A percentile compares a stretch with the other conserved stretches of the same genome.
Conservation (phyloP, 2,797 vertebrate genomes). For the Chaetodon trifasciatus region DNA sequence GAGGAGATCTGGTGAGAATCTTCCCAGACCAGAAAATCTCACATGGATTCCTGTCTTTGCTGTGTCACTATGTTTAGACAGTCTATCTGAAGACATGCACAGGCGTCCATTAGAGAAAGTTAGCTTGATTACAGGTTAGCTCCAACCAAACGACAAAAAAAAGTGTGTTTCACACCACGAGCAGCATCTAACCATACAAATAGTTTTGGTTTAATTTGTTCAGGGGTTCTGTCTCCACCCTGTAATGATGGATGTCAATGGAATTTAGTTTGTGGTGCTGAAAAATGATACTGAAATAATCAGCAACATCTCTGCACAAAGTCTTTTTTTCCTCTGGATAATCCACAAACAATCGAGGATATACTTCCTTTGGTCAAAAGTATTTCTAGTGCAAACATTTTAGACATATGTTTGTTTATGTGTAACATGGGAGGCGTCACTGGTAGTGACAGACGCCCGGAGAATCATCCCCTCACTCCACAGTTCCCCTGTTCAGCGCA, state of each 20-base stretch:
- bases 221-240: neutral
- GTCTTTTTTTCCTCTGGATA: constrained; percentile 9
- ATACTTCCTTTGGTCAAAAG: neutral
- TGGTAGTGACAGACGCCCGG: too few species aligned
- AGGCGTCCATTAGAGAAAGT: constrained; percentile 6
- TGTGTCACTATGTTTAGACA: constrained; percentile 19
- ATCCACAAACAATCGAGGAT: neutral
- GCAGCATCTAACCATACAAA: constrained; percentile 6
- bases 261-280: constrained; percentile 19
- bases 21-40: constrained; percentile 36
- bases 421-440: neutral
- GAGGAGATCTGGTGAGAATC: constrained; percentile 51
- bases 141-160: neutral
- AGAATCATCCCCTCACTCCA: too few species aligned
- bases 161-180: neutral
- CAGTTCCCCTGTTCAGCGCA: too few species aligned
- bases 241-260: constrained; percentile 28
- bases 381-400: neutral
- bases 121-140: constrained; percentile 16
- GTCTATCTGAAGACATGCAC: constrained; percentile 21
- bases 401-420: neutral
- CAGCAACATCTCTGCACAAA: neutral
- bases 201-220: constrained; percentile 34
- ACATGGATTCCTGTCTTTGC: constrained; percentile 35
- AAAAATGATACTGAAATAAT: neutral